A percentile compares a stretch with the other conserved stretches of the same genome.
These are phyloP conservation scores for Pollimyrus isidori DNA, from an alignment of 2,113 vertebrate species.

Conservation along the genomic window DNA sequence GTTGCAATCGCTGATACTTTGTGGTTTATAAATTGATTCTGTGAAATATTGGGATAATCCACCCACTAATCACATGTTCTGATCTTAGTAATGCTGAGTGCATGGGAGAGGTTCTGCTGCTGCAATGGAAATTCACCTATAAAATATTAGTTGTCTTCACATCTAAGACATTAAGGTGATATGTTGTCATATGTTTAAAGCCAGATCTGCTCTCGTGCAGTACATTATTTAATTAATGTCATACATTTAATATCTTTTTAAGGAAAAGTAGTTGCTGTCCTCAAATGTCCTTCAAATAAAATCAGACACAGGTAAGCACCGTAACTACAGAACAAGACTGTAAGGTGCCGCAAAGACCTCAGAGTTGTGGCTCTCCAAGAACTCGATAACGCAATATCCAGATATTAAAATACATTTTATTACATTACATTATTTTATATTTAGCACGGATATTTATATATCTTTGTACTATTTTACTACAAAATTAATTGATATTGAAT, in stretches of 20 bases:
- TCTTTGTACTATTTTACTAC: too few species aligned
- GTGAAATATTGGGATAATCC: background rate
- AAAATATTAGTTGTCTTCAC: background rate
- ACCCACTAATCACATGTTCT: too few species aligned
- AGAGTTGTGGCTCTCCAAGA: background rate
- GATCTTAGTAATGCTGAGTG: background rate
- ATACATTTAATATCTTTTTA: background rate
- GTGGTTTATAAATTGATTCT: background rate
- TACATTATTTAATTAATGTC: background rate
- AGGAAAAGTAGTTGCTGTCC: background rate
- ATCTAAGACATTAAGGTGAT: background rate
- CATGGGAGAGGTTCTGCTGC: background rate
- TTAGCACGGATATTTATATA: too few species aligned
- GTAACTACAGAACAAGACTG: background rate
- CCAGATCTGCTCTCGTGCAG: background rate
- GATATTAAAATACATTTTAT: background rate
- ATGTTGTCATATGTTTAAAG: background rate
- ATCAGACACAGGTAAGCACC: background rate
- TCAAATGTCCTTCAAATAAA: background rate
- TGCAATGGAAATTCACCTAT: background rate
- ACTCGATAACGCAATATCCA: background rate
- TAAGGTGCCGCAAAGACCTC: background rate
- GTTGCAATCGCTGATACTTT: background rate
- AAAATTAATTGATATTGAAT: too few species aligned
- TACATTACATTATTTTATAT: too few species aligned